Base-by-base conservation (phyloP, 2,888 invertebrate species). In the Nomada goodeniana region DNA sequence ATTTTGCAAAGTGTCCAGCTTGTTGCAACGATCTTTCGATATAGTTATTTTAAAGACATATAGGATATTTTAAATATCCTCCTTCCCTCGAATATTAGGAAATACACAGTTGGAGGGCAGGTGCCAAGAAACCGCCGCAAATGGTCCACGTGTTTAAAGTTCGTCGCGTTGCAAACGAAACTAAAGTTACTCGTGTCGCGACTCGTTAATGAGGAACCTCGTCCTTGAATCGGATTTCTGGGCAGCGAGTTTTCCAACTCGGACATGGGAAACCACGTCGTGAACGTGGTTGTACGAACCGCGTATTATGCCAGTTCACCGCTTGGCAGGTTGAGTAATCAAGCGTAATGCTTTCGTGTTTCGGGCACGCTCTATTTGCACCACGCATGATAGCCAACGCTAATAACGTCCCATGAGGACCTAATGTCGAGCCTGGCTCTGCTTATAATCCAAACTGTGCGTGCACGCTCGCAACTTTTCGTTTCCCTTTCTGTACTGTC, bases 381-480 rank as follows among this genome's bases (percentile, higher is more conserved):
- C 89, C 89, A 89, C 87, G 91, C 91, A 90, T 90, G 90, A 91
- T 91, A 91, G 90, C 89, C 87, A 87, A 91, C 92, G 91, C 89
- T 93, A 93, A 93, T 93, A 92, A 92, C 85, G 91, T 92, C 93
- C 92, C 93, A 76, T 76, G 93, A 90, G 93, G 89, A 89, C 88
- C 82, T 86, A 88, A 89, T 89, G 89, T 86, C 86, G 82, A 84
- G 70, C 74, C 85, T 80, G 82, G 89, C 87, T 85, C 83, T 76
- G 82, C 60, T 82, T 83, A 83, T 89, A 91, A 90, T 88, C 89
- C 86, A 82, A 84, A 84, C 78, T 77, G 82, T 85, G 87, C 86
- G 88, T 87, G 86, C 74, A 60, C 71, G 76, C 61, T 53, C 76
- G 42, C 55, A 65, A 72, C 82, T 81, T 68, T 76, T 61, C 55